Evolutionary conservation across 2,113 vertebrate genomes (phyloP), one percentile per base, ranked within the genome.

Genomic region (Hippolais icterina): DNA sequence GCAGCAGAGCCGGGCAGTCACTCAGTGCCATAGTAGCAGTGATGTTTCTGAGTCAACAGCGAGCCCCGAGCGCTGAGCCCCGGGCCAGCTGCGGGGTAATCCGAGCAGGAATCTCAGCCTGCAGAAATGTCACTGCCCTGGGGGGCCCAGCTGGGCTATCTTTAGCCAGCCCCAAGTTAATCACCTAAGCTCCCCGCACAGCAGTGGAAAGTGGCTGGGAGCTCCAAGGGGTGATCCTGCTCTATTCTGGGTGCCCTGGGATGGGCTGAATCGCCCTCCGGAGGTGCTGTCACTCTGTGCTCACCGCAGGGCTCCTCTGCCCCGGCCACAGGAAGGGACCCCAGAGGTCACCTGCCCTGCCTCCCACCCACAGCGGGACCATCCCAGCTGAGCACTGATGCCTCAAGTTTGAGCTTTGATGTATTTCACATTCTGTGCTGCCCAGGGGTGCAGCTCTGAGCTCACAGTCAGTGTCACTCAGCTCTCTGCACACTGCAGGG

Each of bases 21-120:
- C 70, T 19, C 3, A 87, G 35, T 85, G 88, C 92, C 96, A 93
- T 85, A 77, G 95, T 8, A 96, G 94, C 94, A 23, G 79, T 0
- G 90, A 70, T 94, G 88, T 92, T 94, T 92, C 92, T 29, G 88
- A 92, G 95, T 33, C 94, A 93, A 93, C 92, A 91, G 88, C 52
- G 2, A 74, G 69, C 49, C 24, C 75, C 0, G 28, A 3, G 39
- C 11, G 0, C 61, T 3, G 60, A 21, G 47, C 52, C 74, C 42
- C 22, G 1, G 37, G 69, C 93, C 96, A 96, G 95, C 96, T 97
- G 96, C 83, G 9, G 2, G 15, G 95, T 71, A 96, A 97, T 3
- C 13, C 2, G 89, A 96, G 95, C 86, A 19, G 95, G 33, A 82
- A 59, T 8, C 24, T 20, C 11, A 81, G 92, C 90, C 88, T 0